Conservation (phyloP, 2,888 invertebrate species). For the Idaea dimidiata region DNA sequence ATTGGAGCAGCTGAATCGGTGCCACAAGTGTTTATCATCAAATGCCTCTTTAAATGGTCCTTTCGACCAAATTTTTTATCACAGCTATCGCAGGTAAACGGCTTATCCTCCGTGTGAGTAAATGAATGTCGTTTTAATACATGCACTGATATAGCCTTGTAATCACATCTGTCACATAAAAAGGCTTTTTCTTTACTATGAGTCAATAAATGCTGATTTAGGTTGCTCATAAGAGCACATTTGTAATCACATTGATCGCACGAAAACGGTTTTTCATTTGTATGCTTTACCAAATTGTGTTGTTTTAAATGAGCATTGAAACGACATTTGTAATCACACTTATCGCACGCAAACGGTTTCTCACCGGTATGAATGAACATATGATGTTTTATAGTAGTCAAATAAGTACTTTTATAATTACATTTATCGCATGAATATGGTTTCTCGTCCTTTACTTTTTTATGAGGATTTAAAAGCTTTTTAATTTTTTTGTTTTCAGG, state of each 20-base stretch:
- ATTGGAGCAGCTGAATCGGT: constrained; percentile 3
- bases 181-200: constrained; percentile 9
- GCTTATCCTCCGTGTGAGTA: constrained; percentile 11
- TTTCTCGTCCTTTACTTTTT: neutral
- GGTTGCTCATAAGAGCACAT: neutral
- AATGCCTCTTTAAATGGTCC: neutral
- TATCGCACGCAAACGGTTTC: constrained; percentile 7
- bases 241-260: neutral
- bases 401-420: constrained; percentile 2
- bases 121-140: constrained; percentile 11
- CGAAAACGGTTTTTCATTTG: constrained; percentile 2
- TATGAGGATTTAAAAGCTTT: neutral
- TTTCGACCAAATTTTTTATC: neutral
- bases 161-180: constrained; percentile 12
- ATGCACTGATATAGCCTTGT: neutral
- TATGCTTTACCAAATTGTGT: neutral
- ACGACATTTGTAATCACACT: constrained; percentile 4
- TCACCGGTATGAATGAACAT: constrained; percentile 5
- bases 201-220: constrained; percentile 3
- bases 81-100: constrained; percentile 15
- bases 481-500: neutral
- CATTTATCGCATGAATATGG: constrained; percentile 12
- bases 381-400: constrained; percentile 6
- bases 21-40: constrained; percentile 14
- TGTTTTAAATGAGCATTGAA: constrained; percentile 3